Conservation (phyloP, 2,888 invertebrate species). For the Pammene fasciana region DNA sequence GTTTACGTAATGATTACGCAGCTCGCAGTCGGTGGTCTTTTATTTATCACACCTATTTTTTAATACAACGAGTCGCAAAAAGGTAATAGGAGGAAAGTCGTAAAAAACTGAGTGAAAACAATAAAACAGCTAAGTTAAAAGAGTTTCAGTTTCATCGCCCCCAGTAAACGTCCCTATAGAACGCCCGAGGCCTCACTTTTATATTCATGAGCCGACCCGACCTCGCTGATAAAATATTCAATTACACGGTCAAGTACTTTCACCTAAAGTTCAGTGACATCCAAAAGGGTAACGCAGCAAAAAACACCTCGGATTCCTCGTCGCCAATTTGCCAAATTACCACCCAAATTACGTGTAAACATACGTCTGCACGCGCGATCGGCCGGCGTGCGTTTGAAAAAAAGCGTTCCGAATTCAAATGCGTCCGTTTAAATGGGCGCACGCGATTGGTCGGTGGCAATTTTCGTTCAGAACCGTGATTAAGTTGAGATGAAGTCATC, state of each 20-base stretch:
- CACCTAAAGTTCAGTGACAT: constrained; percentile 66
- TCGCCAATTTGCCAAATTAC: constrained; percentile 62
- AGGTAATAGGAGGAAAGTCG: constrained; percentile 7
- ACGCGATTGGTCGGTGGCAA: constrained; percentile 68
- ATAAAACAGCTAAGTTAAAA: constrained; percentile 42
- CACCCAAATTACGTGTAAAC: constrained; percentile 65
- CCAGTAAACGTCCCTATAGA: constrained; percentile 44
- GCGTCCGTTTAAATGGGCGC: constrained; percentile 53
- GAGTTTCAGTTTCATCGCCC: constrained; percentile 41
- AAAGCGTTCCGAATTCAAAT: constrained; percentile 67
- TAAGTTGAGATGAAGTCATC: constrained; percentile 76
- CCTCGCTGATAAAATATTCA: constrained; percentile 65
- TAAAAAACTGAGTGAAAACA: constrained; percentile 14
- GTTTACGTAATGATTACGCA: constrained; percentile 10
- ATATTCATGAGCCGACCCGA: constrained; percentile 64
- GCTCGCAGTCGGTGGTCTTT: constrained; percentile 6
- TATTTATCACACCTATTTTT: neutral
- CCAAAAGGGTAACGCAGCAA: constrained; percentile 53
- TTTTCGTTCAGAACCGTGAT: constrained; percentile 65
- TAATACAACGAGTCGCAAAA: neutral
- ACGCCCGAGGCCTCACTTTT: constrained; percentile 48
- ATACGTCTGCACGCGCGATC: constrained; percentile 62
- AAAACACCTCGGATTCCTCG: constrained; percentile 46
- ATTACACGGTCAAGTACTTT: constrained; percentile 63
- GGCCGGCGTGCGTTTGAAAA: constrained; percentile 59